Evolutionary conservation across 2,888 invertebrate species (phyloP).

Genomic region (Oeneis ivallda): DNA sequence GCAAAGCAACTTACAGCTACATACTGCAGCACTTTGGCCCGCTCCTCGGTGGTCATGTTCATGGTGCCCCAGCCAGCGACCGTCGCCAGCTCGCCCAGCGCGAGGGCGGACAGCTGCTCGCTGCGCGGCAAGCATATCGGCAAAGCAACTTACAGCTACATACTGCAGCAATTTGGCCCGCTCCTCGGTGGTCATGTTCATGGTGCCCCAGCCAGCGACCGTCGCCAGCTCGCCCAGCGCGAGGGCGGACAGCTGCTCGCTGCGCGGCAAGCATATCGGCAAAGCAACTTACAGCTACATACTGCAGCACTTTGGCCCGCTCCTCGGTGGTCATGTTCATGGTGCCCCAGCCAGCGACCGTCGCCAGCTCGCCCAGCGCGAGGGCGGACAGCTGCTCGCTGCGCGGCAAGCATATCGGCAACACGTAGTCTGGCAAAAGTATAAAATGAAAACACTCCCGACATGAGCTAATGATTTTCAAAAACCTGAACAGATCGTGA

Average conservation of each 20-base stretch:
- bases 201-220: slow-evolving; percentile 81
- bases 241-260: slow-evolving; percentile 60
- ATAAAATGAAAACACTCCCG: too few relatives aligned
- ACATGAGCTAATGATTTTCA: too few relatives aligned
- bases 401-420: slow-evolving; percentile 34
- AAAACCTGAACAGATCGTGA: too few relatives aligned
- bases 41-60: too few relatives aligned
- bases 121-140: slow-evolving; percentile 81
- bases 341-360: slow-evolving; percentile 81
- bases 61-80: too few relatives aligned
- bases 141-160: too few relatives aligned
- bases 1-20: too few relatives aligned
- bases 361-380: slow-evolving; percentile 63
- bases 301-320: slow-evolving; percentile 69
- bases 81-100: too few relatives aligned
- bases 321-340: slow-evolving; percentile 73
- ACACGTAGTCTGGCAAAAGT: slow-evolving; percentile 70
- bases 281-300: slow-evolving; percentile 62
- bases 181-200: slow-evolving; percentile 74
- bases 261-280: slow-evolving; percentile 44
- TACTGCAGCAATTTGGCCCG: too few relatives aligned
- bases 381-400: slow-evolving; percentile 64
- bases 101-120: slow-evolving; percentile 51
- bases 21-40: too few relatives aligned
- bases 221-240: slow-evolving; percentile 65